These are phyloP conservation scores for Mastigias papua DNA, from an alignment of 30 jellyfish, hydroid and myxozoan species.

Conservation along the genomic window DNA sequence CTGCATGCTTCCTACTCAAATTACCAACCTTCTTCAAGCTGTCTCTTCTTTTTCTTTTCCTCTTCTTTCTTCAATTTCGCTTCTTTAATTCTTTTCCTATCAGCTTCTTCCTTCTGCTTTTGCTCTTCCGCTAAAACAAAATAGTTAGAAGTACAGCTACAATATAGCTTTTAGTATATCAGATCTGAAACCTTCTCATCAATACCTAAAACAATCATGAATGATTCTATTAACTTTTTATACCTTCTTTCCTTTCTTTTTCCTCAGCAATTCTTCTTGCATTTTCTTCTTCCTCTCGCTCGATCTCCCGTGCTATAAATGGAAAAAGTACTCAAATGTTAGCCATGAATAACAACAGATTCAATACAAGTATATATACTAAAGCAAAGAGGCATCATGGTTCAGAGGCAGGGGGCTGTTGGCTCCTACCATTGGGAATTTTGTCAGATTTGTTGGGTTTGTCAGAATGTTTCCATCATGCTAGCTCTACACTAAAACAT, in stretches of 20 bases:
- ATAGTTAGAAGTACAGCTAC: neutral
- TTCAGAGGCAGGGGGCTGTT: too few species aligned
- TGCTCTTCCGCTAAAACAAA: conserved; percentile 21
- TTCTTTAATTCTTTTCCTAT: conserved; percentile 18
- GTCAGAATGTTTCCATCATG: too few species aligned
- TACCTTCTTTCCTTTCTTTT: conserved; percentile 43
- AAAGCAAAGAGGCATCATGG: too few species aligned
- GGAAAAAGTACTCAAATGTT: too few species aligned
- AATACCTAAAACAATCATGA: neutral
- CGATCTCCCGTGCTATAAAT: conserved; percentile 54
- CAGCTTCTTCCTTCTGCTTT: conserved; percentile 26
- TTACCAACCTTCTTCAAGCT: conserved; percentile 51
- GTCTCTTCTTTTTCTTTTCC: conserved; percentile 41
- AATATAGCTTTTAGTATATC: neutral
- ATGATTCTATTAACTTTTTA: neutral
- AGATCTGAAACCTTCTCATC: neutral
- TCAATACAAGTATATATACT: too few species aligned
- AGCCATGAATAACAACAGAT: too few species aligned
- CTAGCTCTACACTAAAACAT: too few species aligned
- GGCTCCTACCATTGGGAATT: too few species aligned
- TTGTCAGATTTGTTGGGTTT: too few species aligned
- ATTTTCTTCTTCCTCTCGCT: conserved; percentile 56
- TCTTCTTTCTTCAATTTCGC: conserved; percentile 48
- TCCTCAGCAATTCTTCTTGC: conserved; percentile 50
- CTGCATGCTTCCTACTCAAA: neutral